Evolutionary conservation across 1,140 invertebrate genomes (phyloP).

Genomic region (Pomacea maculata): DNA sequence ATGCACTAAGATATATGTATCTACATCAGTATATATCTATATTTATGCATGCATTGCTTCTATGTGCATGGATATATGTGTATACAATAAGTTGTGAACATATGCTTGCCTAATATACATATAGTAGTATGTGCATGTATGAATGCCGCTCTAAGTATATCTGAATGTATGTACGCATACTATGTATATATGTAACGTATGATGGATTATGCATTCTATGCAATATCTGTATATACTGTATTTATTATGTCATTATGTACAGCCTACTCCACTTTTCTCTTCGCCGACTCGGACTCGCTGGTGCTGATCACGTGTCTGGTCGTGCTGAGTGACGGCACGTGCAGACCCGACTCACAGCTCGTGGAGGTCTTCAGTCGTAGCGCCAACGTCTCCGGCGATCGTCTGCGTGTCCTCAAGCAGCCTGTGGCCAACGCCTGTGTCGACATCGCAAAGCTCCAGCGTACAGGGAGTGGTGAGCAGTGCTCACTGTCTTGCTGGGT

Average conservation of each 20-base stretch:
- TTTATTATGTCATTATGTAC: too few species aligned
- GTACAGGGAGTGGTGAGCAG: neutral
- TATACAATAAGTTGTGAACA: too few species aligned
- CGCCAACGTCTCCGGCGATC: neutral
- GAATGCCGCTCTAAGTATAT: neutral
- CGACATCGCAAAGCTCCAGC: neutral
- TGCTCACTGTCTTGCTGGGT: too few species aligned
- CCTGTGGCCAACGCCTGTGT: slow-evolving; percentile 11
- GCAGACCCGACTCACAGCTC: neutral
- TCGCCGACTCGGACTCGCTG: neutral
- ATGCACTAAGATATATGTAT: too few species aligned
- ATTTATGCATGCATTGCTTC: too few species aligned
- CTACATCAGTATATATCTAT: too few species aligned
- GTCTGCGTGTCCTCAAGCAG: neutral
- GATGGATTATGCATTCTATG: neutral
- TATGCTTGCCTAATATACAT: too few species aligned
- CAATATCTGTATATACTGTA: too few species aligned
- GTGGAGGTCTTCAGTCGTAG: slow-evolving; percentile 12
- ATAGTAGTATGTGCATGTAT: too few species aligned
- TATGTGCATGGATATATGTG: too few species aligned
- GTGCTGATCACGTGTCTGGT: slow-evolving; percentile 18
- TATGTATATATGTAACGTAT: neutral
- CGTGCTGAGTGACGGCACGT: neutral
- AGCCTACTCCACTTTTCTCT: too few species aligned
- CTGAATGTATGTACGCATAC: too few species aligned